These are phyloP conservation scores for Falcunculus frontatus DNA, from an alignment of 2,113 vertebrate species.

Conservation along the genomic window DNA sequence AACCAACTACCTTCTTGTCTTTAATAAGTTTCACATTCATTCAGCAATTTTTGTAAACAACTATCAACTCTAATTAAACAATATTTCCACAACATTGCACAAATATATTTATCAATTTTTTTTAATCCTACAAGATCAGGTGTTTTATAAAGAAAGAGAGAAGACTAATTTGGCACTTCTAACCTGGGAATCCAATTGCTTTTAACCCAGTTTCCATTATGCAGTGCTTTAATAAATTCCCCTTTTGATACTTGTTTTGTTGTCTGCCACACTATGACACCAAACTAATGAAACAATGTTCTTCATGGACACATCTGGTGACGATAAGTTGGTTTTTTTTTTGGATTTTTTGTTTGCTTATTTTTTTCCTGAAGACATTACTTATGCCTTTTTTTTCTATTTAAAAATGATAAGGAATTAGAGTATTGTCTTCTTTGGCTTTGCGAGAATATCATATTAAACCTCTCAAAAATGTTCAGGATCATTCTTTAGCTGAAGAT, in stretches of 20 bases:
- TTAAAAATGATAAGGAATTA: background rate
- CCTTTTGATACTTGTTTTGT: background rate
- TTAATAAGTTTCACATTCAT: accelerated
- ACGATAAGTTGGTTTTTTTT: background rate
- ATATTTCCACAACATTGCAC: background rate
- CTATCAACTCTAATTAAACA: background rate
- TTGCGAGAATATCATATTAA: background rate
- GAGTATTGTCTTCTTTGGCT: background rate
- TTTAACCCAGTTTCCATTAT: background rate
- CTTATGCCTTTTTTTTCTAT: background rate
- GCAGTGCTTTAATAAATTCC: background rate
- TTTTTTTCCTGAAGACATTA: background rate
- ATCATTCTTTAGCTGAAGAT: background rate
- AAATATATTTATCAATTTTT: background rate
- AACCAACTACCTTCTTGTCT: background rate
- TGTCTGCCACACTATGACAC: background rate
- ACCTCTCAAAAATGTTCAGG: background rate
- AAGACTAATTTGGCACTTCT: background rate
- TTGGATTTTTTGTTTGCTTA: background rate
- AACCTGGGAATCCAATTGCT: background rate
- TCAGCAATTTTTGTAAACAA: background rate
- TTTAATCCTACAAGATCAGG: background rate
- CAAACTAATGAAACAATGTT: background rate
- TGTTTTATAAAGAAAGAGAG: background rate
- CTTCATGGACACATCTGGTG: background rate